These are phyloP conservation scores for Myopa testacea DNA, from an alignment of 2,888 invertebrate genomes.

Conservation along the genomic window DNA sequence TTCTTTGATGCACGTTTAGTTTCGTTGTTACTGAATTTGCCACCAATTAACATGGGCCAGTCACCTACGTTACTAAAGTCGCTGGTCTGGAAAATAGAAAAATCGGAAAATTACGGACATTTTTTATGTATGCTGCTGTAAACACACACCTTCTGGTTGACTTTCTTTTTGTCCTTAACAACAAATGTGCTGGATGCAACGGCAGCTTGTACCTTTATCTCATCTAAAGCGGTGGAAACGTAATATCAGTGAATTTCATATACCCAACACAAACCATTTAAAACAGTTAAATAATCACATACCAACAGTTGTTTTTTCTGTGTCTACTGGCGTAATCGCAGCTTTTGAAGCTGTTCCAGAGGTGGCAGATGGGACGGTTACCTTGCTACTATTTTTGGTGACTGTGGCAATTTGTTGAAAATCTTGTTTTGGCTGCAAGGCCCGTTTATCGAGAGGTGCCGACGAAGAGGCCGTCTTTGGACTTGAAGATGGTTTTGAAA, in stretches of 20 bases:
- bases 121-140: background rate
- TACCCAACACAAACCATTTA: too few species aligned
- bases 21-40: constrained; percentile 70
- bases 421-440: constrained; percentile 75
- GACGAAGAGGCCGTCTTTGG: constrained; percentile 58
- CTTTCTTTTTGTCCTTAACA: constrained; percentile 70
- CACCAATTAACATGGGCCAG: constrained; percentile 87
- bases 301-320: constrained; percentile 55
- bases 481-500: constrained; percentile 66
- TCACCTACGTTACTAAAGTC: constrained; percentile 90
- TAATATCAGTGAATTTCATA: background rate
- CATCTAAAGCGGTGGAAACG: constrained; percentile 48
- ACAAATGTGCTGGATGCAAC: constrained; percentile 64
- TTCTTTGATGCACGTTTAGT: constrained; percentile 61
- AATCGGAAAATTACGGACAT: background rate
- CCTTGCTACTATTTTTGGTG: constrained; percentile 36
- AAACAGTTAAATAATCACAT: constrained; percentile 43
- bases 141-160: constrained; percentile 72
- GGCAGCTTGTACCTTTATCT: constrained; percentile 51
- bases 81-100: constrained; percentile 75
- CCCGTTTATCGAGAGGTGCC: constrained; percentile 74
- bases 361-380: constrained; percentile 26
- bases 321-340: constrained; percentile 37
- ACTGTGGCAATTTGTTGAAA: constrained; percentile 55
- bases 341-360: constrained; percentile 46